Evolutionary conservation across 2,797 vertebrate species (phyloP).

Genomic region (Myripristis murdjan): DNA sequence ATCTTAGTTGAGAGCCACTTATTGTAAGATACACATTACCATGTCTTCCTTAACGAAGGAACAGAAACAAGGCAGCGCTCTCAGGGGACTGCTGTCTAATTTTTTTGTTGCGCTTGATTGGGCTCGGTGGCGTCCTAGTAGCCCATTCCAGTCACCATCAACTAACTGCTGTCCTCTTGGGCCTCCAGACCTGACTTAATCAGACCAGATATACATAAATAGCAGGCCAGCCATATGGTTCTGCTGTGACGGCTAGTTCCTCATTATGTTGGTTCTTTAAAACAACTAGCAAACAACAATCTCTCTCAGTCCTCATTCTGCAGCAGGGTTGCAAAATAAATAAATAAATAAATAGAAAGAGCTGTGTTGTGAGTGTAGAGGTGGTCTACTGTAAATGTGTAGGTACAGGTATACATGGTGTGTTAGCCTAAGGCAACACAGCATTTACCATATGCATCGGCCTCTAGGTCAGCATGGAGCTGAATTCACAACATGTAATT

Average conservation of each 20-base stretch:
- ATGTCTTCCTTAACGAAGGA: conserved; percentile 61
- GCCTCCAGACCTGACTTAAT: conserved; percentile 79
- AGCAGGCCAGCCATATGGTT: conserved; percentile 77
- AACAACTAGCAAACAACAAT: conserved; percentile 21
- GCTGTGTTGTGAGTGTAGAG: background rate
- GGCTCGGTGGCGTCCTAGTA: conserved; percentile 72
- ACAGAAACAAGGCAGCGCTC: conserved; percentile 57
- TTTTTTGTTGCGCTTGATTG: conserved; percentile 57
- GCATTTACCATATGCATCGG: conserved; percentile 34
- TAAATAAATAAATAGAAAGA: background rate
- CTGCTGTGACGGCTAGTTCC: conserved; percentile 44
- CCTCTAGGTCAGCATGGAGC: conserved; percentile 24
- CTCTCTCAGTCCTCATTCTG: conserved; percentile 13
- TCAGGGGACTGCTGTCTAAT: conserved; percentile 62
- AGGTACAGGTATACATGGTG: background rate
- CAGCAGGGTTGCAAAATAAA: conserved; percentile 28
- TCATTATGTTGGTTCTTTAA: conserved; percentile 47
- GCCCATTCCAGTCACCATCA: conserved; percentile 82
- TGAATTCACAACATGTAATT: conserved; percentile 59
- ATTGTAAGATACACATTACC: conserved; percentile 64
- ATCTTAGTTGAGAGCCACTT: conserved; percentile 60
- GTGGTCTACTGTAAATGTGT: background rate
- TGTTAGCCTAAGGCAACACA: conserved; percentile 26
- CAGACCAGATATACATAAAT: conserved; percentile 79
- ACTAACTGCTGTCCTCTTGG: conserved; percentile 69